These are phyloP conservation scores for Onychomys leucogaster DNA, from an alignment of 2,797 vertebrate species.

Conservation along the genomic window DNA sequence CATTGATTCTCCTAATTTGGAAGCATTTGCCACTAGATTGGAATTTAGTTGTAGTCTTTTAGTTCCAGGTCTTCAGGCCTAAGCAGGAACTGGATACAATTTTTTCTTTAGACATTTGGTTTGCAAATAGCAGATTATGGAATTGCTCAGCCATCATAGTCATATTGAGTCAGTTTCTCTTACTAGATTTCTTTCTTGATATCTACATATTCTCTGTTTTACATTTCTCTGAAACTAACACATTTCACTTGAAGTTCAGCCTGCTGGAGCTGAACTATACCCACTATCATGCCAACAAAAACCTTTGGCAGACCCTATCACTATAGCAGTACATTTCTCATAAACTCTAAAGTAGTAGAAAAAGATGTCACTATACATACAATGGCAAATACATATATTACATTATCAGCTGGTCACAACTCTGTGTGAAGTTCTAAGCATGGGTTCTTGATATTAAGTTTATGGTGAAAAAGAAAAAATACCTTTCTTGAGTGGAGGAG, in stretches of 20 bases:
- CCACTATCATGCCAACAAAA: not conserved
- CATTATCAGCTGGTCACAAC: not conserved
- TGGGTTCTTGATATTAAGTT: not conserved
- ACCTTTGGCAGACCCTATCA: not conserved
- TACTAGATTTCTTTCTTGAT: not conserved
- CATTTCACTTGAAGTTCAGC: not conserved
- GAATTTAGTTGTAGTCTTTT: not conserved
- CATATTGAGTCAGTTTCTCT: not conserved
- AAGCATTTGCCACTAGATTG: not conserved
- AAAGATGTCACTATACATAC: not conserved
- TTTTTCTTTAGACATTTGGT: not conserved
- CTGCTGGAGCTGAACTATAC: not conserved
- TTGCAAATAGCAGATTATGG: not conserved
- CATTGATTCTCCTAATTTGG: fast-evolving
- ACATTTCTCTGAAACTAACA: not conserved
- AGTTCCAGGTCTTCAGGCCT: not conserved
- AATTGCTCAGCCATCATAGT: not conserved
- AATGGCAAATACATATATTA: not conserved
- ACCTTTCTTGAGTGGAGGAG: not conserved
- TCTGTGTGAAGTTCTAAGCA: not conserved
- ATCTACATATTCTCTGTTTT: not conserved
- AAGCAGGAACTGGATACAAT: not conserved
- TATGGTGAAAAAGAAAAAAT: not conserved
- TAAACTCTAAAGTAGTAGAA: not conserved
- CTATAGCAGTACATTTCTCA: not conserved